phyloP scores from a whole-genome alignment of 1,140 invertebrate species.

The Bemisia tabaci region DNA sequence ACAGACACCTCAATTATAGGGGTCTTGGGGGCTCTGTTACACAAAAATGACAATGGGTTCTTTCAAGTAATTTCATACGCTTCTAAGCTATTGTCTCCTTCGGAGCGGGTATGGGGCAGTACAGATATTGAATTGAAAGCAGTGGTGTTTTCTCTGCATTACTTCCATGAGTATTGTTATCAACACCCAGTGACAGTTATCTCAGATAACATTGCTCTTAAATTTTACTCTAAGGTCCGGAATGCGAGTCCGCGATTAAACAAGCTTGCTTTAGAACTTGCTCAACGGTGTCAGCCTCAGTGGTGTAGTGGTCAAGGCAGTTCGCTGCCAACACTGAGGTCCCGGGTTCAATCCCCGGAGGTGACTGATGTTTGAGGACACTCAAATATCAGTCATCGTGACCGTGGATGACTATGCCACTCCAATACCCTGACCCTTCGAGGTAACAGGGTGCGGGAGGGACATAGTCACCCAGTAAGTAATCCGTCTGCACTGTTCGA shows the following conservation, averaged over 20 bases:
- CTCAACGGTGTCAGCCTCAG: too few species aligned
- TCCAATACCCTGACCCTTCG: too few species aligned
- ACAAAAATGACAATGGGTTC: neutral
- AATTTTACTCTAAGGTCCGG: neutral
- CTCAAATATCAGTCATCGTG: too few species aligned
- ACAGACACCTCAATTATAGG: neutral
- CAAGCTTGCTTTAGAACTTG: neutral
- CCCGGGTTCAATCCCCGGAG: too few species aligned
- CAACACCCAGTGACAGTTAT: neutral
- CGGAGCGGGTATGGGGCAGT: neutral
- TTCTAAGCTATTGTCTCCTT: neutral
- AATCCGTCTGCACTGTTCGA: too few species aligned
- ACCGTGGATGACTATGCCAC: too few species aligned
- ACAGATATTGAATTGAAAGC: neutral
- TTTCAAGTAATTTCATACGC: neutral
- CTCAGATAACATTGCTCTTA: neutral
- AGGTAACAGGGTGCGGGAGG: too few species aligned
- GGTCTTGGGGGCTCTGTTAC: neutral
- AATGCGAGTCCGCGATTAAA: neutral
- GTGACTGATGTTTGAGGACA: too few species aligned
- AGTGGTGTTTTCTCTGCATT: neutral
- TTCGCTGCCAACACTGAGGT: too few species aligned
- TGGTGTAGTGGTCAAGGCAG: too few species aligned
- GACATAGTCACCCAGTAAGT: too few species aligned
- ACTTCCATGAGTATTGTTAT: neutral